Conservation (phyloP, 2,113 vertebrate species). For the Gymnarchus niloticus region DNA sequence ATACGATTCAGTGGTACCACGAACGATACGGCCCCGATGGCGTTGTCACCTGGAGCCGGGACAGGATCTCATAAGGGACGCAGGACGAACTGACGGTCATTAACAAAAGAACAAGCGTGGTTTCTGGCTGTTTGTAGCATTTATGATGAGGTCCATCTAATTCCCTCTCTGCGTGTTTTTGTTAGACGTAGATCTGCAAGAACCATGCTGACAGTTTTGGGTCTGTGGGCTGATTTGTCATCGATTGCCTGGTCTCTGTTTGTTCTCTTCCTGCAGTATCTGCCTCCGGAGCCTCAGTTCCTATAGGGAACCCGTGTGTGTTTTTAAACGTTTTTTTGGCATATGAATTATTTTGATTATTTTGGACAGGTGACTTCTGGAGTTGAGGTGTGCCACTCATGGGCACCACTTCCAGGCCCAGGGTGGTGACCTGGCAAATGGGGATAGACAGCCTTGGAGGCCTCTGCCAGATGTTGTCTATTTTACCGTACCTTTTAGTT, state of each 20-base stretch:
- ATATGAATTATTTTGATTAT: constrained; percentile 25
- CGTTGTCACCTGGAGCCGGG: neutral
- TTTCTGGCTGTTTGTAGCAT: neutral
- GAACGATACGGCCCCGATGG: neutral
- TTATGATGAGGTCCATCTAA: neutral
- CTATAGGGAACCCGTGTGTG: neutral
- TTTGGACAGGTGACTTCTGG: constrained; percentile 23
- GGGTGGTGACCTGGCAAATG: constrained; percentile 2
- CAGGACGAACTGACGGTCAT: neutral
- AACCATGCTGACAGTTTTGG: neutral
- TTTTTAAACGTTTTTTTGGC: neutral
- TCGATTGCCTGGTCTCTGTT: neutral
- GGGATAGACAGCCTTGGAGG: neutral
- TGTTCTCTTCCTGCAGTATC: neutral
- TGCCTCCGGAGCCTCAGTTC: neutral
- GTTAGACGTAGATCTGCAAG: neutral
- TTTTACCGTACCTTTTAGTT: neutral
- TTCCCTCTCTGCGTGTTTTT: neutral
- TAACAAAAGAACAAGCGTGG: neutral
- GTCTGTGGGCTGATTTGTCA: neutral
- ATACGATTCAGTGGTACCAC: neutral
- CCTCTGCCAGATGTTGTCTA: constrained; percentile 1
- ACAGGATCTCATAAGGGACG: neutral
- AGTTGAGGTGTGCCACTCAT: constrained; percentile 5
- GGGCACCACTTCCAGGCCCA: neutral